phyloP scores from a whole-genome alignment of 2,113 vertebrate genomes.

The Thunnus maccoyii region DNA sequence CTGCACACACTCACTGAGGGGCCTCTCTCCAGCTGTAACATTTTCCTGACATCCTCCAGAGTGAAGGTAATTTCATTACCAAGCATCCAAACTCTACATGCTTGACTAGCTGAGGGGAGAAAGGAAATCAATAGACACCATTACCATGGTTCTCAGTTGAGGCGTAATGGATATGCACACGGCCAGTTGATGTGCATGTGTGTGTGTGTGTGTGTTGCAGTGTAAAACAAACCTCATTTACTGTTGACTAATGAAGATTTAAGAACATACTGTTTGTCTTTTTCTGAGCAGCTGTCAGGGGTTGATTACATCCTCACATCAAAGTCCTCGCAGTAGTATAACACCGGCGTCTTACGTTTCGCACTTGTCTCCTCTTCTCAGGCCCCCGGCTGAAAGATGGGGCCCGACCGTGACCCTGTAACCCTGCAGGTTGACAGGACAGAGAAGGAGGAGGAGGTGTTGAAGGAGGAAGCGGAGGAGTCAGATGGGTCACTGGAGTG shows the following conservation, averaged over 20 bases:
- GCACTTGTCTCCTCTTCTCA: slow-evolving; percentile 35
- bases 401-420: slow-evolving; percentile 33
- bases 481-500: slow-evolving; percentile 49
- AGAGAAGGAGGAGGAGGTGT: slow-evolving; percentile 16
- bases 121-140: slow-evolving; percentile 79
- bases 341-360: slow-evolving; percentile 57
- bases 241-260: slow-evolving; percentile 82
- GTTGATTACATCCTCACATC: slow-evolving; percentile 74
- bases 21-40: slow-evolving; percentile 59
- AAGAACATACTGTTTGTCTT: slow-evolving; percentile 74
- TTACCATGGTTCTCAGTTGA: slow-evolving; percentile 72
- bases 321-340: slow-evolving; percentile 15
- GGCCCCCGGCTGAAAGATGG: slow-evolving; percentile 27
- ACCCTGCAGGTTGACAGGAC: slow-evolving; percentile 54
- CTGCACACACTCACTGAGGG: slow-evolving; percentile 34
- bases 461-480: slow-evolving; percentile 54
- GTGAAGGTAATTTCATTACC: slow-evolving; percentile 77
- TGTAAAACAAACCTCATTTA: slow-evolving; percentile 79
- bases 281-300: slow-evolving; percentile 73
- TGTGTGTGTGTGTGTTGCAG: slow-evolving; percentile 43
- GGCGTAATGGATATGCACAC: slow-evolving; percentile 68
- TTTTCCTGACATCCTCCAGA: slow-evolving; percentile 69
- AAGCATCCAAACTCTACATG: slow-evolving; percentile 74
- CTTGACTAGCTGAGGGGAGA: slow-evolving; percentile 64
- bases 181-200: slow-evolving; percentile 1